Base-by-base conservation (phyloP, 2,888 invertebrate species). In the Stomorhina lunata region DNA sequence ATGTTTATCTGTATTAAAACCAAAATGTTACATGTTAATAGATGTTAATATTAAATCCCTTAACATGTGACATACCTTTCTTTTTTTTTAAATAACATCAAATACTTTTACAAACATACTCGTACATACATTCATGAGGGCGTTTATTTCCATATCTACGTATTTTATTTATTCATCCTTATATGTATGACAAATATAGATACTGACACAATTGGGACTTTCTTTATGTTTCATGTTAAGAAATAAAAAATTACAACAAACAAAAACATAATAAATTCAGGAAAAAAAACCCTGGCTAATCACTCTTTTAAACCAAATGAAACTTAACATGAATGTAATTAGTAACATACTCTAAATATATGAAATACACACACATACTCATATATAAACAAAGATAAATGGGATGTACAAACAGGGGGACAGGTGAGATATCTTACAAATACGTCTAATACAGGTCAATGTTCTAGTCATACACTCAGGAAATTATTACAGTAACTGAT, bases 41-140 rank as follows among this genome's bases (percentile, higher is more conserved):
- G 73, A 79, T 75, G 79, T 79, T 79, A 71, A 75, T 82, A 79
- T 79, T 59, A 79, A 79, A 79, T 82, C 82, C 79, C 82, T 71
- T 69, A 79, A 79, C 82, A 82, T 50, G 65, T 82, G 82, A 76
- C 82, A 82, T 75, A 79, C 71, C 72, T 69, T 73, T n/a, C n/a
- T n/a, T n/a, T n/a, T n/a, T n/a, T 71, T 69, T 76, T 63, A 63
- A 63, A 81, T 68, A 50, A 53, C 81, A 76, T 76, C 53, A 81
- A 65, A 45, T 73, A 59, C 50, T n/a, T n/a, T n/a, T n/a, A 71
- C 15, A 73, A 20, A 48, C 57, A 63, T 32, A 61, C 22, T 65
- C 27, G 34, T 55, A 32, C 27, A 55, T 17, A 50, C 4, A 20
- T 29, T 34, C 43, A 75, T 29, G 55, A n/a, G 75, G 17, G 34